Base-by-base conservation (phyloP, 53 echinoderm and acorn worm genomes). In the Paelopatides confundens region DNA sequence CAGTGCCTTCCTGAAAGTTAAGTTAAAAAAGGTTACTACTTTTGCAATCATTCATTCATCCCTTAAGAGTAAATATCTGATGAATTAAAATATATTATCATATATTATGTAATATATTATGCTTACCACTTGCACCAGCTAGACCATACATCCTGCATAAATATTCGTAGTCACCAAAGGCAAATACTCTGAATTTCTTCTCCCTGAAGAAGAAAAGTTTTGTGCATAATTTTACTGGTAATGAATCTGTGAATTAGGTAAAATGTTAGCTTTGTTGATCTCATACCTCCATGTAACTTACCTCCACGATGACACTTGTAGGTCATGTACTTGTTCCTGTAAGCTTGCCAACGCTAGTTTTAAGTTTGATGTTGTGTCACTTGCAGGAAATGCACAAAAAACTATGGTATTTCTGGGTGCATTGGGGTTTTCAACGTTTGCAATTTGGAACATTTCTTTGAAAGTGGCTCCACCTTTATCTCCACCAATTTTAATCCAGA, bases 381-480 rank as follows among this genome's bases (percentile, higher is more conserved):
- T 26, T 26, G 77, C 77, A 4, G 77, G 77, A 37, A 49, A 77
- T 12, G 77, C 77, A 49, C 77, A 77, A 3, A 77, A 11, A 2
- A 77, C 77, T 3, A 77, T 48, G 3, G 77, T 77, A 13, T 77
- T 33, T 77, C 77, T 28, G 3, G 77, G 77, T 14, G 77, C 50
- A 49, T 77, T 76, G 21, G 77, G 77, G 26, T 30, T 26, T 2
- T 2, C n/a, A 28, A 77, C 29, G 35, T 77, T 77, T n/a, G 77
- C 77, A 26, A 49, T 28, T 27, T 77, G 77, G 12, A 77, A 77
- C 77, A 77, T 77, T 49, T 77, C 77, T 13, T 77, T 77, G 50
- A 49, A 77, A n/a, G 77, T 77, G 27, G 24, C 77, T 23, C 77
- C 77, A 1, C 77, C 77, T 37, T 77, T 49, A 30, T 77, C 77